Percentiles rank a stretch among this genome's conserved stretches.
Conservation (phyloP, 2,797 vertebrate genomes). For the Hybognathus amarus region DNA sequence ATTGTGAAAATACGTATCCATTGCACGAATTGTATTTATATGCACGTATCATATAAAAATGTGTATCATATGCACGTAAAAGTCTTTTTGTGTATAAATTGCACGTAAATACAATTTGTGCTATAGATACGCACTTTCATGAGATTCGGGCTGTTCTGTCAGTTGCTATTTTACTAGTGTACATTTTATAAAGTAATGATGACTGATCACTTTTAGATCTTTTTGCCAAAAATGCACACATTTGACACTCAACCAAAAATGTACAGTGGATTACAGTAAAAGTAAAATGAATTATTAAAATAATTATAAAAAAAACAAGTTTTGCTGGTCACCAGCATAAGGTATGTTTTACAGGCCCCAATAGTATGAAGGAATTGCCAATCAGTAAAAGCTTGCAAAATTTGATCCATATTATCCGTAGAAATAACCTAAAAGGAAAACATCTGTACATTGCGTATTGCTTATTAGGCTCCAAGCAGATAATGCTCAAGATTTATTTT, state of each 20-base stretch:
- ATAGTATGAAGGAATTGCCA: not conserved
- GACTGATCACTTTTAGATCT: not conserved
- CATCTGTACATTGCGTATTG: not conserved
- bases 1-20: too few species aligned
- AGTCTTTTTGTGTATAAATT: too few species aligned
- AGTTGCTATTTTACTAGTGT: not conserved
- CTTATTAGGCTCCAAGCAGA: not conserved
- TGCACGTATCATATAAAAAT: too few species aligned
- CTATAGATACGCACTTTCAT: too few species aligned
- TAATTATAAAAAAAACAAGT: not conserved
- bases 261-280: not conserved
- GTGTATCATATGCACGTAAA: too few species aligned
- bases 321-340: not conserved
- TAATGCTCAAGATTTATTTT: constrained; percentile 6
- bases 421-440: not conserved
- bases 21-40: too few species aligned
- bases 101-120: too few species aligned
- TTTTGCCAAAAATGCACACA: not conserved
- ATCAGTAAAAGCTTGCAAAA: not conserved
- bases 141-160: not conserved
- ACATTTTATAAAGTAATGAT: not conserved
- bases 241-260: not conserved
- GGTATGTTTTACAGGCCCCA: not conserved
- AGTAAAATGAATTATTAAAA: not conserved
- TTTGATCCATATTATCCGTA: too few species aligned